Evolutionary conservation across 2,797 vertebrate genomes (phyloP).

Genomic region (Pseudomugil gertrudae): DNA sequence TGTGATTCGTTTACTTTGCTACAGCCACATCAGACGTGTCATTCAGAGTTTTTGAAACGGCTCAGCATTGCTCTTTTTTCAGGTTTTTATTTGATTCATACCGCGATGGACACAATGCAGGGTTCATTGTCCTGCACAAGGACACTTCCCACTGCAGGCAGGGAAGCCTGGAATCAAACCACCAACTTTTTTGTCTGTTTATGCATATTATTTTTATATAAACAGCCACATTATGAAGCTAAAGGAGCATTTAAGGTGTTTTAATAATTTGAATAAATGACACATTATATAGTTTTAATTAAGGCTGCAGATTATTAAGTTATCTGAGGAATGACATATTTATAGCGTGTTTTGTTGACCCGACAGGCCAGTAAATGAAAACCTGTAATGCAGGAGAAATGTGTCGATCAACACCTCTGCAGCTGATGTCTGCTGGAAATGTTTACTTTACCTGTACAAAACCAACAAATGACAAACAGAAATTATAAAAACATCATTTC

Average conservation of each 20-base stretch:
- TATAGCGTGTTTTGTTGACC: not conserved
- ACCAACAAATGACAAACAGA: not conserved
- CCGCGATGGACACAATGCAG: too few species aligned
- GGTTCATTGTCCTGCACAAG: too few species aligned
- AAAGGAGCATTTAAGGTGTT: not conserved
- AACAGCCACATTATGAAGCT: not conserved
- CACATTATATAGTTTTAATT: not conserved
- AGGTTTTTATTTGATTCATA: not conserved
- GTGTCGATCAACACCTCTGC: not conserved
- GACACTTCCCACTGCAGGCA: too few species aligned
- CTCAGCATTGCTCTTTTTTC: not conserved
- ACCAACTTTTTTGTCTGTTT: not conserved
- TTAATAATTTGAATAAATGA: not conserved
- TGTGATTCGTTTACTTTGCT: constrained; percentile 10
- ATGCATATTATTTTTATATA: not conserved
- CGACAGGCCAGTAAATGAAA: not conserved
- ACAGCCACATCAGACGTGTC: not conserved
- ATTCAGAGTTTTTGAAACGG: not conserved
- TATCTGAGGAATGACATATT: not conserved
- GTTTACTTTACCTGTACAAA: not conserved
- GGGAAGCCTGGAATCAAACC: too few species aligned
- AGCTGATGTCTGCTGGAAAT: not conserved
- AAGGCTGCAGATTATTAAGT: not conserved
- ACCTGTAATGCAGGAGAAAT: not conserved
- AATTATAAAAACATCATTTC: not conserved